phyloP scores from a whole-genome alignment of 2,888 invertebrate genomes.

The Ernsta delagoae region DNA sequence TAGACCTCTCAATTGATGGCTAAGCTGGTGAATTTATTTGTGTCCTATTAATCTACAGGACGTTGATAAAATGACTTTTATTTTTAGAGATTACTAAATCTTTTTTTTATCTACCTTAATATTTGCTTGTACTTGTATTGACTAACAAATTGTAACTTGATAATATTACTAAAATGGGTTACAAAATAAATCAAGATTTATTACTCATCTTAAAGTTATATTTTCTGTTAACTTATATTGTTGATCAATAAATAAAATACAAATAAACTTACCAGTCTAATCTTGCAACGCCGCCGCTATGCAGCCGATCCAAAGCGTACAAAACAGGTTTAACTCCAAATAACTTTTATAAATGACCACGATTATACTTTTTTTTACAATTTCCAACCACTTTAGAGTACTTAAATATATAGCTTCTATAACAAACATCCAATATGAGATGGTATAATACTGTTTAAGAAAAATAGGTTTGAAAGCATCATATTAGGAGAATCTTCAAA shows the following conservation, averaged over 20 bases:
- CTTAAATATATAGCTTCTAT: neutral
- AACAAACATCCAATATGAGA: neutral
- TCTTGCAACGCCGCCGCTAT: neutral
- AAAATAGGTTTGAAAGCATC: neutral
- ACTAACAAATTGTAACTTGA: neutral
- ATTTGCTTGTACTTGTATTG: neutral
- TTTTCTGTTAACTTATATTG: constrained; percentile 20
- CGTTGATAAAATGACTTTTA: no score
- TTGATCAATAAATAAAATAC: constrained; percentile 34
- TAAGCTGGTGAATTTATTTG: neutral
- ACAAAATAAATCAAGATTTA: neutral
- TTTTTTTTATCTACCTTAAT: neutral
- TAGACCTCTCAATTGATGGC: constrained; percentile 4
- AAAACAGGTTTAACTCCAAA: constrained; percentile 4
- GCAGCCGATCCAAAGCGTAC: neutral
- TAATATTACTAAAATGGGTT: neutral
- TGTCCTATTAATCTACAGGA: neutral
- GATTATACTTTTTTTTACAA: neutral
- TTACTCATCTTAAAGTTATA: constrained; percentile 13
- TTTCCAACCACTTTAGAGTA: neutral
- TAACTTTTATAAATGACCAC: neutral
- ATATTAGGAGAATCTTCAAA: neutral
- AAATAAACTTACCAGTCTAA: constrained; percentile 19
- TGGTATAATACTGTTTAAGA: neutral
- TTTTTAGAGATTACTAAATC: neutral